Conservation (phyloP, 2,113 vertebrate genomes). For the Columbina picui region DNA sequence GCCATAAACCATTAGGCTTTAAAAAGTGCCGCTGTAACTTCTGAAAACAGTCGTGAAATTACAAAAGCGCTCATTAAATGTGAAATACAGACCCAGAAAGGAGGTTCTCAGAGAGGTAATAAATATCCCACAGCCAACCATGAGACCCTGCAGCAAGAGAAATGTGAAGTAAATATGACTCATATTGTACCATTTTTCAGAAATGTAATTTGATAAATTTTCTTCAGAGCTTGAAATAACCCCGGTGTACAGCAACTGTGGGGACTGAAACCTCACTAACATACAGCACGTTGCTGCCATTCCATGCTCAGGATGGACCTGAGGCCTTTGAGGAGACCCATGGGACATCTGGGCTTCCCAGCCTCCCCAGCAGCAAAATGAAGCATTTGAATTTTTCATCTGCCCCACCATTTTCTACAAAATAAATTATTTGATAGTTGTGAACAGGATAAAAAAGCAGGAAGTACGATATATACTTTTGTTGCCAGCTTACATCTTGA, state of each 20-base stretch:
- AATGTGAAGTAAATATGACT: constrained; percentile 41
- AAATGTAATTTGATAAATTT: constrained; percentile 37
- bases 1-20: background rate
- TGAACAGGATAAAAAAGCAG: background rate
- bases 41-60: constrained; percentile 43
- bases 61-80: constrained; percentile 41
- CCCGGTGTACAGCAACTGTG: background rate
- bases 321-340: background rate
- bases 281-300: background rate
- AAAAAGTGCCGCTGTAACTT: constrained; percentile 23
- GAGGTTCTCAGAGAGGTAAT: background rate
- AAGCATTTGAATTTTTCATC: background rate
- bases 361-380: background rate
- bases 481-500: background rate
- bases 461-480: background rate
- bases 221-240: constrained; percentile 27
- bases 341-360: background rate
- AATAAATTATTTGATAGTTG: background rate
- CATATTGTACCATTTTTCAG: background rate
- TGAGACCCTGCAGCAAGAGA: background rate
- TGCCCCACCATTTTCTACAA: background rate
- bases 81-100: constrained; percentile 34
- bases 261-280: background rate
- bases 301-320: background rate
- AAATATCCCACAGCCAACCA: constrained; percentile 6